Evolutionary conservation across 1,140 invertebrate species (phyloP).

Genomic region (Mya arenaria): DNA sequence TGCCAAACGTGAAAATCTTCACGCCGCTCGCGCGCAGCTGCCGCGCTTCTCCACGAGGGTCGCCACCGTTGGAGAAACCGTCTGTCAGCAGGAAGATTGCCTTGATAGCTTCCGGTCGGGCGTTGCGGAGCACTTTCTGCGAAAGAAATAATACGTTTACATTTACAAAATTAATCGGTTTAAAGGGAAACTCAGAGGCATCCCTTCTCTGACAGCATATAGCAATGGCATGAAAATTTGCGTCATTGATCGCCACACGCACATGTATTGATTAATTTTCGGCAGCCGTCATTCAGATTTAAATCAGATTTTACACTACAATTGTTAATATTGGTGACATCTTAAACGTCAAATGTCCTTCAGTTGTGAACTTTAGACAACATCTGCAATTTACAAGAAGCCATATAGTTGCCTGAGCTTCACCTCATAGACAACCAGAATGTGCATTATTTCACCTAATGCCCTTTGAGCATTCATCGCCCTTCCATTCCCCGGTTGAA

Average conservation of each 20-base stretch:
- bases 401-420: too few relatives aligned
- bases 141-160: slow-evolving; percentile 2
- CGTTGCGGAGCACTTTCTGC: slow-evolving; percentile 84
- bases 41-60: slow-evolving; percentile 85
- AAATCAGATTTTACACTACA: background rate
- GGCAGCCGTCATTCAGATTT: background rate
- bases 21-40: slow-evolving; percentile 82
- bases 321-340: background rate
- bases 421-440: too few relatives aligned
- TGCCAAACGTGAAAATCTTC: slow-evolving; percentile 87
- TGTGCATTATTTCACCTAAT: background rate
- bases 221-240: background rate
- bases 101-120: slow-evolving; percentile 83
- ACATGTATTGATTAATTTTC: background rate
- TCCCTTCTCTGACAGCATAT: background rate
- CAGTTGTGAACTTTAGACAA: too few relatives aligned
- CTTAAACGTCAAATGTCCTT: too few relatives aligned
- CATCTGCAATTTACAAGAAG: too few relatives aligned
- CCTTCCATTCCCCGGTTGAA: background rate
- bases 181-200: too few relatives aligned
- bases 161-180: background rate
- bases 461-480: background rate
- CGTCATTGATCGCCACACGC: background rate
- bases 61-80: slow-evolving; percentile 88
- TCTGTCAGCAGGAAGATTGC: slow-evolving; percentile 88